Evolutionary conservation across 2,888 invertebrate genomes (phyloP).

Genomic region (Drosophila meridionalis): DNA sequence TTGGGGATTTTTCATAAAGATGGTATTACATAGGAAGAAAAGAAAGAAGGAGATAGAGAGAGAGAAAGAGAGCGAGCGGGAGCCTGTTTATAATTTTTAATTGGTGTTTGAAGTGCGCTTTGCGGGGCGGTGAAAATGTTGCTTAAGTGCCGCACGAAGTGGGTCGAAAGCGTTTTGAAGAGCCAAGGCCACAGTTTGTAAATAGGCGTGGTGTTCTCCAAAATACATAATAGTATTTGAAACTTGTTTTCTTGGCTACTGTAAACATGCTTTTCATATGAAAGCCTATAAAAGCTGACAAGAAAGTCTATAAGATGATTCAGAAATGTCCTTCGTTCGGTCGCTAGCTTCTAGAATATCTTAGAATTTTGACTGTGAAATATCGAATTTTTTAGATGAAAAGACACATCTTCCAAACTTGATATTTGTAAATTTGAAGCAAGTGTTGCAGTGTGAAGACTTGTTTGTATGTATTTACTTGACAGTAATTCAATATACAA

Average conservation of each 20-base stretch:
- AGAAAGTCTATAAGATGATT: not conserved
- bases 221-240: slow-evolving; percentile 7
- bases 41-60: not conserved
- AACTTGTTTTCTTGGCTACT: not conserved
- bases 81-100: slow-evolving; percentile 76
- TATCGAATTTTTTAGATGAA: not conserved
- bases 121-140: slow-evolving; percentile 39
- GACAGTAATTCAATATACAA: not conserved
- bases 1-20: slow-evolving; percentile 47
- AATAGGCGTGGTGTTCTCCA: not conserved
- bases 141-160: slow-evolving; percentile 32
- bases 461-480: not conserved
- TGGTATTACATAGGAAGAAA: slow-evolving; percentile 56
- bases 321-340: not conserved
- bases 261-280: not conserved
- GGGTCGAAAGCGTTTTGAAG: slow-evolving; percentile 16
- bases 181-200: slow-evolving; percentile 2
- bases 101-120: slow-evolving; percentile 73
- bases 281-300: not conserved
- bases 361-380: not conserved
- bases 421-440: no score
- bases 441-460: not conserved
- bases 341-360: not conserved
- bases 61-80: slow-evolving; percentile 1
- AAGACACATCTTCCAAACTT: no score